Percentiles rank a stretch among this genome's conserved stretches.
phyloP scores from a whole-genome alignment of 2,888 invertebrate species.

The Biston stratarius region DNA sequence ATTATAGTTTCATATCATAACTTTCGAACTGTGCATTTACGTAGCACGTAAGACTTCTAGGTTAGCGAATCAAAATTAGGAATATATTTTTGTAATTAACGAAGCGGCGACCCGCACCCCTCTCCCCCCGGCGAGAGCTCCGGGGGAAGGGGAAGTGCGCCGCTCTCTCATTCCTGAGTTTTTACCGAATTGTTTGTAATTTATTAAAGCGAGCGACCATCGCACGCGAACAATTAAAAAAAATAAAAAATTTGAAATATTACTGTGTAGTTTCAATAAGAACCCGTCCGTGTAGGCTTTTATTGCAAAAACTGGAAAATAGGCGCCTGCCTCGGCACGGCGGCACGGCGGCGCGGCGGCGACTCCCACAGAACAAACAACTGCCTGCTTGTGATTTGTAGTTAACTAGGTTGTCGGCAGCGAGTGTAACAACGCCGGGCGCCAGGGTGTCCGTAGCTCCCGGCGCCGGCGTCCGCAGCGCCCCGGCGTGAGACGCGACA shows the following conservation, averaged over 20 bases:
- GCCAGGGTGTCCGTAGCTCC: too few relatives aligned
- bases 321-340: too few relatives aligned
- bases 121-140: too few relatives aligned
- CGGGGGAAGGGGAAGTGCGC: slow-evolving; percentile 4
- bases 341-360: too few relatives aligned
- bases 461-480: too few relatives aligned
- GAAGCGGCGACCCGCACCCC: slow-evolving; percentile 25
- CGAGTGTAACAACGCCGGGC: too few relatives aligned
- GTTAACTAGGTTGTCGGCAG: too few relatives aligned
- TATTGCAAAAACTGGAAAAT: too few relatives aligned
- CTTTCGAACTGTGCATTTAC: slow-evolving; percentile 78
- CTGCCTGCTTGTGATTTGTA: too few relatives aligned
- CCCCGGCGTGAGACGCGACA: too few relatives aligned
- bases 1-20: slow-evolving; percentile 83
- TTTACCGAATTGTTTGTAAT: slow-evolving; percentile 29
- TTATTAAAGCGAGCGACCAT: slow-evolving; percentile 15
- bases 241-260: slow-evolving; percentile 16
- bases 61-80: slow-evolving; percentile 64
- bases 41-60: slow-evolving; percentile 63
- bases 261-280: slow-evolving; percentile 1
- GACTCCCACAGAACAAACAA: too few relatives aligned
- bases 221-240: slow-evolving; percentile 19
- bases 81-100: slow-evolving; percentile 77
- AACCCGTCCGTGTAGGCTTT: too few relatives aligned
- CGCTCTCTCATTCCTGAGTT: slow-evolving; percentile 24